phyloP scores from a whole-genome alignment of 2,888 invertebrate genomes.

The Anthrax anthrax region DNA sequence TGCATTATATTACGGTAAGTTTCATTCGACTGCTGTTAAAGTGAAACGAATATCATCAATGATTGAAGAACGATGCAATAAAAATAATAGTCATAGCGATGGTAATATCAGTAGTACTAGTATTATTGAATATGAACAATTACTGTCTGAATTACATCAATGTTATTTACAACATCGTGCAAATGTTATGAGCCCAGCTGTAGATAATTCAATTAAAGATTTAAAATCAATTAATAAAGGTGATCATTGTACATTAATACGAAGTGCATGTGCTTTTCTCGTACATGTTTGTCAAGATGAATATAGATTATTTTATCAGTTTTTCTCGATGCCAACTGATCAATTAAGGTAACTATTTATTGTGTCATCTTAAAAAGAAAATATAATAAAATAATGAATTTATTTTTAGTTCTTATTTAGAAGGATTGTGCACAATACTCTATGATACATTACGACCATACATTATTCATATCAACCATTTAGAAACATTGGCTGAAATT shows the following conservation, averaged over 20 bases:
- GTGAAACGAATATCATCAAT: constrained; percentile 67
- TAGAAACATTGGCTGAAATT: constrained; percentile 93
- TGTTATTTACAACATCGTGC: constrained; percentile 65
- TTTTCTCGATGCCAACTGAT: constrained; percentile 57
- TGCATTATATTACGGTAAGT: constrained; percentile 87
- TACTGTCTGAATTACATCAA: constrained; percentile 67
- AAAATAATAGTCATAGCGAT: constrained; percentile 33
- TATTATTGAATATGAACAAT: constrained; percentile 56
- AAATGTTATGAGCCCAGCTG: constrained; percentile 51
- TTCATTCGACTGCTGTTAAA: constrained; percentile 81
- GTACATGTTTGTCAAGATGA: constrained; percentile 93
- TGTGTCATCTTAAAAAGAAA: neutral
- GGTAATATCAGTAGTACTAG: constrained; percentile 36
- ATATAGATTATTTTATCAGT: constrained; percentile 77
- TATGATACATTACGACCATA: constrained; percentile 89
- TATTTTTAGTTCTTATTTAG: constrained; percentile 53
- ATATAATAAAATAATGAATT: neutral
- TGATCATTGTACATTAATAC: constrained; percentile 70
- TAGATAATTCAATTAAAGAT: constrained; percentile 51
- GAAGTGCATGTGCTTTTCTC: constrained; percentile 79
- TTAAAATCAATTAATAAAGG: constrained; percentile 47
- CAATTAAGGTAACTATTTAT: constrained; percentile 44
- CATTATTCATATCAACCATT: constrained; percentile 90
- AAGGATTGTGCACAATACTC: constrained; percentile 68
- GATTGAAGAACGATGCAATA: constrained; percentile 61